Base-by-base conservation (phyloP, 2,888 invertebrate genomes). In the Orthosia incerta region DNA sequence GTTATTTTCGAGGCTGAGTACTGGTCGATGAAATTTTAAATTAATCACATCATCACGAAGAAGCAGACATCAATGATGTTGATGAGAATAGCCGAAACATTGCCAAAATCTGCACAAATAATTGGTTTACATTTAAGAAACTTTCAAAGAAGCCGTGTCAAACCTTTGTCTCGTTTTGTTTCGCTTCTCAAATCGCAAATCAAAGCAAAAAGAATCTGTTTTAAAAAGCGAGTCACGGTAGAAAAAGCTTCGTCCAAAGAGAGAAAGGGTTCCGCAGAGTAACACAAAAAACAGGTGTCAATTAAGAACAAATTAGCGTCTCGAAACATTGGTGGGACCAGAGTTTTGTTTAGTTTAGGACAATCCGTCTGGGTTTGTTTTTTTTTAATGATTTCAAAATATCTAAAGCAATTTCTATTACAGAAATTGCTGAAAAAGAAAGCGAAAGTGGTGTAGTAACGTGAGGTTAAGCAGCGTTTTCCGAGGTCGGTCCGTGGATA, bases 301-400 rank as follows among this genome's bases (percentile, higher is more conserved):
- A 88, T 88, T 88, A 89, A 85, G 86, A 85, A 86, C 86, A 86
- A 89, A 89, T 89, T 89, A 88, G 82, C 82, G 78, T 71, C 71
- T 78, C 66, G 78, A 62, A 73, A 79, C 73, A 74, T 65, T 82
- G 62, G 60, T 51, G 57, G 11, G 48, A 57, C 71, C 69, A 81
- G 9, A 31, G 5, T 57, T 84, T 76, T 74, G 16, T 74, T 67
- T 15, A 16, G 64, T 64, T 73, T 55, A 1, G 62, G 73, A 84
- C 60, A 53, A 18, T 13, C 2, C 46, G 0, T 39, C n/a, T 23
- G 4, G 3, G 16, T 39, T 59, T 39, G 3, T 51, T 18, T 53
- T 18, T 53, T 15, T 53, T 16, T 15, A 13, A 7, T 11, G 4
- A 15, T 51, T 2, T 57, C 39, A 13, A 57, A 39, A 71, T 46